Conservation (phyloP, 2,113 vertebrate species). For the Hiodon alosoides region DNA sequence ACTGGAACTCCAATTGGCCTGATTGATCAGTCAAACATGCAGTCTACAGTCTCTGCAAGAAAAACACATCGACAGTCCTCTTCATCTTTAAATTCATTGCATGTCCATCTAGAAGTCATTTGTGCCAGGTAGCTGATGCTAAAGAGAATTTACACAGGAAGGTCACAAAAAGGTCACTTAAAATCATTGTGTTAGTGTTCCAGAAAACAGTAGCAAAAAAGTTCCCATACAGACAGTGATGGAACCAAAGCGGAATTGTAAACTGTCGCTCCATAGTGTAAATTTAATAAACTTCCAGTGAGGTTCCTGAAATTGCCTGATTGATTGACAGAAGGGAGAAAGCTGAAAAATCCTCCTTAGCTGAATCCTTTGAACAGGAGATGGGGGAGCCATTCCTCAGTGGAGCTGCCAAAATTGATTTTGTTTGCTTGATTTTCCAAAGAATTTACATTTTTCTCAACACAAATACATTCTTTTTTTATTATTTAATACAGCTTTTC, state of each 20-base stretch:
- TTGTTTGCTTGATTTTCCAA: slow-evolving; percentile 19
- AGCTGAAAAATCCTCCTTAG: slow-evolving; percentile 28
- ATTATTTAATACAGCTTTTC: background rate
- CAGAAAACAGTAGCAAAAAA: background rate
- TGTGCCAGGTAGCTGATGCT: background rate
- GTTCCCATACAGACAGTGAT: background rate
- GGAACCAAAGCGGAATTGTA: background rate
- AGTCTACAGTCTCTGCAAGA: background rate
- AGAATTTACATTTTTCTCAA: background rate
- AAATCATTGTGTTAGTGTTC: too few relatives aligned
- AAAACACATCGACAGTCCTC: background rate
- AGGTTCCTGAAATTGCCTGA: background rate
- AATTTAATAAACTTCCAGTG: background rate
- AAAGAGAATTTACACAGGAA: background rate
- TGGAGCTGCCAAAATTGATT: slow-evolving; percentile 27
- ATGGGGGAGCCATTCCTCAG: slow-evolving; percentile 43
- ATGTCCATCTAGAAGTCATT: background rate
- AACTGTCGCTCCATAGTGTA: background rate
- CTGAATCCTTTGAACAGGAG: slow-evolving; percentile 33
- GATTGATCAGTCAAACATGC: background rate
- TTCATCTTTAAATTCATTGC: background rate
- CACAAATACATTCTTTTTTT: background rate
- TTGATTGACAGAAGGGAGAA: slow-evolving; percentile 38
- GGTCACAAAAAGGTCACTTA: background rate
- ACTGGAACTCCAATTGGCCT: background rate